These are phyloP conservation scores for Harpagoxenus sublaevis DNA, from an alignment of 2,888 invertebrate species.

Conservation along the genomic window DNA sequence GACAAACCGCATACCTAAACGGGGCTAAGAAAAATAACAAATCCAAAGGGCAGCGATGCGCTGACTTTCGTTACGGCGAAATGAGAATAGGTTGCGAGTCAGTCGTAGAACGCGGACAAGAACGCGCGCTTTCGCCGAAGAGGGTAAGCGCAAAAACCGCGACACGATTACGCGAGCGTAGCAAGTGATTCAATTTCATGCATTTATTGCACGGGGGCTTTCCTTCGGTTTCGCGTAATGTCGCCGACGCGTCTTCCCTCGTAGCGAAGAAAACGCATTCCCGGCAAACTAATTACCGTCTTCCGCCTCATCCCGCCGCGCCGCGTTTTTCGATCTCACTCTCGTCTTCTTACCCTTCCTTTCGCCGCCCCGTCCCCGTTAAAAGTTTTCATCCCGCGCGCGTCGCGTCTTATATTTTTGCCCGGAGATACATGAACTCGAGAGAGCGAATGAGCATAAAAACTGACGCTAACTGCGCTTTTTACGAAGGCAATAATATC, in stretches of 20 bases:
- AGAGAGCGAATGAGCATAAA: conserved; percentile 48
- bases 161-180: neutral
- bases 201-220: conserved; percentile 7
- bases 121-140: neutral
- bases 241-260: neutral
- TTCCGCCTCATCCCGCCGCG: neutral
- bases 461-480: conserved; percentile 46
- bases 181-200: conserved; percentile 19
- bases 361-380: neutral
- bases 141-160: conserved; percentile 1
- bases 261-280: neutral
- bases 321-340: neutral
- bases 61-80: conserved; percentile 10
- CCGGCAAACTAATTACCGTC: conserved; percentile 26
- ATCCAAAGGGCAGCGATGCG: neutral
- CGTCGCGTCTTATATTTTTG: conserved; percentile 31
- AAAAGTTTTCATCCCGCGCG: conserved; percentile 26
- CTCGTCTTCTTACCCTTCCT: neutral
- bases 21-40: conserved; percentile 21
- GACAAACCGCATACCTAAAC: neutral
- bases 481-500: conserved; percentile 57
- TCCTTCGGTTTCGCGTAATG: neutral
- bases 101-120: neutral
- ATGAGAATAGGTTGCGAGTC: neutral
- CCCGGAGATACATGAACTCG: conserved; percentile 27